phyloP scores from a whole-genome alignment of 2,113 vertebrate genomes.

The Piaya cayana region DNA sequence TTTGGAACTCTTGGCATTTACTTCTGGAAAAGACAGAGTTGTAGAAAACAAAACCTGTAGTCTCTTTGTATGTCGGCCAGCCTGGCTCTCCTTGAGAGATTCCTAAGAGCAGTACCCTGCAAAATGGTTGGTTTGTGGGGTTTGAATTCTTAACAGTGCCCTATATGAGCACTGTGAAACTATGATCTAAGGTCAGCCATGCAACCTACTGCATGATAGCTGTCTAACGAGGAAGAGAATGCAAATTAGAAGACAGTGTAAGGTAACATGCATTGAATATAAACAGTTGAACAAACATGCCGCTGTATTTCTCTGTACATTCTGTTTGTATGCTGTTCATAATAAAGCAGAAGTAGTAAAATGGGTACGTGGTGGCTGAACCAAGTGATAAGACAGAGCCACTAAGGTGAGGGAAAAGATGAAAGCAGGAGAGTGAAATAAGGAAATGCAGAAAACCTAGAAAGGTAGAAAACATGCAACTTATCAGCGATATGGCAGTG shows the following conservation, averaged over 20 bases:
- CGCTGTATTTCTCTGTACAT: rapidly evolving
- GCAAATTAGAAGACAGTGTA: neutral
- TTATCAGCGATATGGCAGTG: neutral
- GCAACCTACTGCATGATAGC: neutral
- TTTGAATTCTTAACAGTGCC: neutral
- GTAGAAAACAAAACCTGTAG: neutral
- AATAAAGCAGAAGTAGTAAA: no score
- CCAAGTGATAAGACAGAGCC: rapidly evolving
- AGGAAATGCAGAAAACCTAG: neutral
- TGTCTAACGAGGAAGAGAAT: neutral
- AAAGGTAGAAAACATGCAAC: neutral
- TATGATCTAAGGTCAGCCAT: neutral
- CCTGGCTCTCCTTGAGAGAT: neutral
- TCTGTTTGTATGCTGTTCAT: neutral
- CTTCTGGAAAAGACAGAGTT: neutral
- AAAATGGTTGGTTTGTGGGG: neutral
- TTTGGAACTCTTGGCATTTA: neutral
- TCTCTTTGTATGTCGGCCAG: neutral
- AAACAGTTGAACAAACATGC: neutral
- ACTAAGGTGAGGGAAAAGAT: neutral
- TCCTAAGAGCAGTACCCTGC: neutral
- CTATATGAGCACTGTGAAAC: neutral
- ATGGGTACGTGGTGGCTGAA: neutral
- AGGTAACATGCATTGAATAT: neutral
- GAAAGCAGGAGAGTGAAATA: neutral